phyloP scores from a whole-genome alignment of 2,113 vertebrate genomes.

The Cephalopterus ornatus region DNA sequence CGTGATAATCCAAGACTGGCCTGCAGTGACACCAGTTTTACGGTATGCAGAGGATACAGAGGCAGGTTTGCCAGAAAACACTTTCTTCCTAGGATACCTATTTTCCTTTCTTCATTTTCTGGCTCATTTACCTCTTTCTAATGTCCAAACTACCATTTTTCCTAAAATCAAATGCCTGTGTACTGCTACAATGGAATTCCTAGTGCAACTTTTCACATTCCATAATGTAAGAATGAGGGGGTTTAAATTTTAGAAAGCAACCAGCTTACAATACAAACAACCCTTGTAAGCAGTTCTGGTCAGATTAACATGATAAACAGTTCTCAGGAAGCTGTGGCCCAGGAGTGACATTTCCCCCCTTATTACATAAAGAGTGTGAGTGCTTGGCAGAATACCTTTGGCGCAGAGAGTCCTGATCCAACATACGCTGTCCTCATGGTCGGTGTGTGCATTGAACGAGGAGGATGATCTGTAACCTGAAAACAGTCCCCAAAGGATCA shows the following conservation, averaged over 20 bases:
- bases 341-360: background rate
- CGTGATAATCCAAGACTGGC: background rate
- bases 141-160: background rate
- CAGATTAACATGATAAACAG: background rate
- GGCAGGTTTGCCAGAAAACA: background rate
- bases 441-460: slow-evolving; percentile 85
- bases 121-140: background rate
- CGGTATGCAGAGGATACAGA: background rate
- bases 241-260: background rate
- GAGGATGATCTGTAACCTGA: slow-evolving; percentile 85
- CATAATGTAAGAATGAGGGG: background rate
- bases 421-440: slow-evolving; percentile 87
- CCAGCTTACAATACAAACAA: background rate
- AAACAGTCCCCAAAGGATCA: slow-evolving; percentile 12
- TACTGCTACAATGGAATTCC: background rate
- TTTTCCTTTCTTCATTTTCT: background rate
- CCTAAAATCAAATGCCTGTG: background rate
- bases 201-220: background rate
- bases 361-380: background rate
- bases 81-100: background rate
- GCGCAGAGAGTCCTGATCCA: slow-evolving; percentile 83
- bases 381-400: slow-evolving; percentile 77
- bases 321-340: background rate
- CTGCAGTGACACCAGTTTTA: background rate
- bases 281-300: background rate